Conservation (phyloP, 92 coral and sea anemone species). For the Parazoanthus swiftii region DNA sequence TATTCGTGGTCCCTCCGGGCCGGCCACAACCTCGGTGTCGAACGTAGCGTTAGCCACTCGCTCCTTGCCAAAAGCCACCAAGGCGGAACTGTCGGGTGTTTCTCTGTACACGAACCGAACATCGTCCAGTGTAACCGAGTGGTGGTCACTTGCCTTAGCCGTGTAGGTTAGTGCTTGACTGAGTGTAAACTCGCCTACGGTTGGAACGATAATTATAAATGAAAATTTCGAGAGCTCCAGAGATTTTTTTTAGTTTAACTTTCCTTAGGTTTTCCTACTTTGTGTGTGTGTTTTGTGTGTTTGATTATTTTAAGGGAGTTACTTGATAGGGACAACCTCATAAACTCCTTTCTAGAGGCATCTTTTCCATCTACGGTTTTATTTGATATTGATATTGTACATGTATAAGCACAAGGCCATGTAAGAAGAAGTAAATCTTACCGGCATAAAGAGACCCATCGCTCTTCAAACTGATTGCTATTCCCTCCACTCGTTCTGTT, state of each 20-base stretch:
- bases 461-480: slow-evolving; percentile 48
- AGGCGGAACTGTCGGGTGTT: slow-evolving; percentile 36
- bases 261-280: too few species aligned
- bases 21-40: slow-evolving; percentile 49
- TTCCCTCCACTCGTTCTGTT: slow-evolving; percentile 44
- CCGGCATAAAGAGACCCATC: slow-evolving; percentile 56
- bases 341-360: too few species aligned
- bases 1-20: slow-evolving; percentile 54
- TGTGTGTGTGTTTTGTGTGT: too few species aligned
- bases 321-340: too few species aligned
- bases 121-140: slow-evolving; percentile 41
- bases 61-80: slow-evolving; percentile 61
- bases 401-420: too few species aligned
- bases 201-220: background rate
- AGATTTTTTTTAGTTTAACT: too few species aligned
- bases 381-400: too few species aligned
- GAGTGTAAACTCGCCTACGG: slow-evolving; percentile 57
- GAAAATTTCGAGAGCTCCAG: too few species aligned
- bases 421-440: background rate
- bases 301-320: too few species aligned
- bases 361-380: too few species aligned
- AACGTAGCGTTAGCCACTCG: slow-evolving; percentile 41
- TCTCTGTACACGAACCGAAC: slow-evolving; percentile 53
- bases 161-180: slow-evolving; percentile 54
- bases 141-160: slow-evolving; percentile 44